A percentile compares a stretch with the other conserved stretches of the same genome.
Evolutionary conservation across 92 coral and sea anemone genomes (phyloP).

Genomic region (Phenganax marumi): DNA sequence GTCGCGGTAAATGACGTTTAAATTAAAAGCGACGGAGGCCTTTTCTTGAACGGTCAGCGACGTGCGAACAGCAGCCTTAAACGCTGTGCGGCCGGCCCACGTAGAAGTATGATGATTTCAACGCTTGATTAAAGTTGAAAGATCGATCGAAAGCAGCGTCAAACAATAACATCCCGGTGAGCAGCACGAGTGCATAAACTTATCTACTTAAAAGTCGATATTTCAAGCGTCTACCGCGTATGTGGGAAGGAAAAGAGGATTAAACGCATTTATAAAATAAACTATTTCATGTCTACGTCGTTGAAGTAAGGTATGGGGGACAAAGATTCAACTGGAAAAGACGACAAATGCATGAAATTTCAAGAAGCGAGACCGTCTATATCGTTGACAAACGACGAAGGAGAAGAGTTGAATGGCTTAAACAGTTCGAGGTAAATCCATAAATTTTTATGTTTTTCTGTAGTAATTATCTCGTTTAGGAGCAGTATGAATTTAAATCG

Average conservation of each 20-base stretch:
- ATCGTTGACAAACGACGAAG: conserved; percentile 32
- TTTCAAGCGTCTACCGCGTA: neutral
- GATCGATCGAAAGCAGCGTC: neutral
- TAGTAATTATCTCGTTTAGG: neutral
- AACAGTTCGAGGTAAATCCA: conserved; percentile 13
- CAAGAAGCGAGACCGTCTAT: conserved; percentile 21
- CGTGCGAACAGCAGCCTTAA: conserved; percentile 12
- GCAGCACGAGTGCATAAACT: conserved; percentile 12
- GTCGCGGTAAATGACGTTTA: conserved; percentile 22
- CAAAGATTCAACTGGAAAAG: neutral
- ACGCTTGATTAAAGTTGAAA: conserved; percentile 32
- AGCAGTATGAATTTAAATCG: neutral
- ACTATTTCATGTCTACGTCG: too few species aligned
- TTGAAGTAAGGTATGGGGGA: neutral
- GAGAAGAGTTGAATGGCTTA: conserved; percentile 4
- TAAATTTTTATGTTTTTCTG: conserved; percentile 8
- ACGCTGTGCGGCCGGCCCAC: neutral
- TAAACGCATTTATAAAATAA: neutral
- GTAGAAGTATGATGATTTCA: neutral
- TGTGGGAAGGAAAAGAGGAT: neutral
- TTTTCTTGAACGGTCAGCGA: conserved; percentile 9
- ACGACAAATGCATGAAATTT: neutral
- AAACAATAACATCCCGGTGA: conserved; percentile 23
- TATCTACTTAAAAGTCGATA: neutral
- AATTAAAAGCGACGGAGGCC: conserved; percentile 26